Evolutionary conservation across 2,888 invertebrate species (phyloP).

Genomic region (Caenorhabditis sp.): DNA sequence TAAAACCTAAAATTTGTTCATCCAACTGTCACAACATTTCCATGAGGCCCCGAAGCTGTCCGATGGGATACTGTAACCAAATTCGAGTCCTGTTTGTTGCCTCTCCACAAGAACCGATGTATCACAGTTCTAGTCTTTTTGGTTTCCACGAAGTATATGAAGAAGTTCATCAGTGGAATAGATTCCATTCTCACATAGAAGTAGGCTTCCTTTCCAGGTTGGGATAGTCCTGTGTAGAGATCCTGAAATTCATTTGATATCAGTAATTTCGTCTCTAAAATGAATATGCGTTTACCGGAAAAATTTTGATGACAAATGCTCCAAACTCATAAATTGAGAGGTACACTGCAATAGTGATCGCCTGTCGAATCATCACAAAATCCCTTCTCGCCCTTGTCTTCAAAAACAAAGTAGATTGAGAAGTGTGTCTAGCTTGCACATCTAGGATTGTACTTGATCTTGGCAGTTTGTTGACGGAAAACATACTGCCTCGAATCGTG

Average conservation of each 20-base stretch:
- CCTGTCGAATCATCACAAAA: slow-evolving; percentile 15
- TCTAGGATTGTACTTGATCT: slow-evolving; percentile 6
- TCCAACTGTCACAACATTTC: neutral
- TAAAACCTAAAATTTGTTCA: too few relatives aligned
- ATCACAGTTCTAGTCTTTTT: slow-evolving; percentile 29
- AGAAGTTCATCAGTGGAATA: slow-evolving; percentile 30
- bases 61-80: slow-evolving; percentile 20
- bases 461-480: neutral
- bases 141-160: slow-evolving; percentile 41
- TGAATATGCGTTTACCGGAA: neutral
- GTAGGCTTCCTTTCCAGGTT: slow-evolving; percentile 1
- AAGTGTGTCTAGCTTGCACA: neutral
- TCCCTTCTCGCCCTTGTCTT: neutral
- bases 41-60: slow-evolving; percentile 3
- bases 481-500: slow-evolving; percentile 4
- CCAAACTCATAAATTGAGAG: slow-evolving; percentile 23
- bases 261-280: neutral
- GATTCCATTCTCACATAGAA: slow-evolving; percentile 31
- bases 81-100: neutral
- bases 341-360: slow-evolving; percentile 9
- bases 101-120: neutral
- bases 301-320: neutral
- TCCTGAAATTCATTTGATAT: neutral
- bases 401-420: neutral
- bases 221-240: neutral